phyloP scores from a whole-genome alignment of 64 coral and sea anemone species.

The Pocillopora verrucosa region DNA sequence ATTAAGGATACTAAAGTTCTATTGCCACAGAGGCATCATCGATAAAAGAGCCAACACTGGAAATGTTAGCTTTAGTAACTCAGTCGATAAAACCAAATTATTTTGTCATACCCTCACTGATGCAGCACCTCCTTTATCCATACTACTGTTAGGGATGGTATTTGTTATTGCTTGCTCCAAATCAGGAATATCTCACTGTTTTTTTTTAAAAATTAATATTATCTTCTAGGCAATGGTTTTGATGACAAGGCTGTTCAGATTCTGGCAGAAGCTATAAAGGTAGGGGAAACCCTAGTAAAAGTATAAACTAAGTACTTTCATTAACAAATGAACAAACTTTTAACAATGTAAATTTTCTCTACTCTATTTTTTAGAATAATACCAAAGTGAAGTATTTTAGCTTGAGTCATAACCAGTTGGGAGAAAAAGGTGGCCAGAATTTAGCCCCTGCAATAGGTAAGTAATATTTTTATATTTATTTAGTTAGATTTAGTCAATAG shows the following conservation, averaged over 20 bases:
- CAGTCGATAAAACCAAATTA: too few species aligned
- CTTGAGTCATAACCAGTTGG: constrained; percentile 89
- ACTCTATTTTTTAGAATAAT: constrained; percentile 50
- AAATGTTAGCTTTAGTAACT: too few species aligned
- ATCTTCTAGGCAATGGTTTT: constrained; percentile 75
- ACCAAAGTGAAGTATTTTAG: constrained; percentile 84
- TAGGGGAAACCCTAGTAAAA: background rate
- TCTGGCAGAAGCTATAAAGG: constrained; percentile 88
- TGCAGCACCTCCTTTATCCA: too few species aligned
- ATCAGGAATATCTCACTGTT: background rate
- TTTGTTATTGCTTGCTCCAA: background rate
- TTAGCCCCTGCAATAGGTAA: constrained; percentile 84
- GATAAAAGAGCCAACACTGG: too few species aligned
- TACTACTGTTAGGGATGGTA: too few species aligned
- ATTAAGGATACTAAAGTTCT: too few species aligned
- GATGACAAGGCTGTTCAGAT: constrained; percentile 90
- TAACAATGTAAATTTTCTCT: background rate
- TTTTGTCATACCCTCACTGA: too few species aligned
- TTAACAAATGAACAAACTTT: background rate
- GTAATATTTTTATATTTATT: background rate
- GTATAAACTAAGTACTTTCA: background rate
- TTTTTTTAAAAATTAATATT: background rate
- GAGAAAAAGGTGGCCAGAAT: constrained; percentile 84
- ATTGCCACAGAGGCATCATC: too few species aligned
- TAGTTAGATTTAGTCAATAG: too few species aligned